phyloP scores from a whole-genome alignment of 2,113 vertebrate genomes.

The Athene noctua region DNA sequence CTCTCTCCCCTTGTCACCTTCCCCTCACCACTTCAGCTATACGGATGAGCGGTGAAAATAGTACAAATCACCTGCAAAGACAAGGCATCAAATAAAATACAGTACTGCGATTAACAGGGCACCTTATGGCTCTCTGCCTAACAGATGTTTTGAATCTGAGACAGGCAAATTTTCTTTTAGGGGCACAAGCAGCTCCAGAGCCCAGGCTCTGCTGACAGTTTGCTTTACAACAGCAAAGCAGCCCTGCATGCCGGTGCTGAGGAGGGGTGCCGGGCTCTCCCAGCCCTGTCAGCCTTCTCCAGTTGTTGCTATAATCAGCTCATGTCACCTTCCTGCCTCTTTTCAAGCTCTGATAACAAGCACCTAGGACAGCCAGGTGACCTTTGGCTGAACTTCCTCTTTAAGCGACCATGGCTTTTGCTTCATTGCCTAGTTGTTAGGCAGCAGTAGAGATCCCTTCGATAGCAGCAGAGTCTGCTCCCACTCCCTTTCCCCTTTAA shows the following conservation, averaged over 20 bases:
- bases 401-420: background rate
- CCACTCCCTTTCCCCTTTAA: background rate
- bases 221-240: background rate
- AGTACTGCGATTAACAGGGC: background rate
- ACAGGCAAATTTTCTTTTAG: background rate
- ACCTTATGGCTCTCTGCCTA: background rate
- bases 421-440: background rate
- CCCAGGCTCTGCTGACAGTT: background rate
- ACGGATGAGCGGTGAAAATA: background rate
- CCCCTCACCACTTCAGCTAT: background rate
- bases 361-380: conserved; percentile 1
- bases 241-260: background rate
- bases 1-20: background rate
- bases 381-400: conserved; percentile 42
- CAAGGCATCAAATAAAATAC: background rate
- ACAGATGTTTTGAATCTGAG: background rate
- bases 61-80: background rate
- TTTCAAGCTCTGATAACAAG: conserved; percentile 28
- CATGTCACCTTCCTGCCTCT: background rate
- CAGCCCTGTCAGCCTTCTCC: background rate
- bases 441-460: background rate
- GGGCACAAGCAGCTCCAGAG: background rate
- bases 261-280: background rate
- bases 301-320: background rate
- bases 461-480: background rate